Base-by-base conservation (phyloP, 2,113 vertebrate species). In the Phycodurus eques region DNA sequence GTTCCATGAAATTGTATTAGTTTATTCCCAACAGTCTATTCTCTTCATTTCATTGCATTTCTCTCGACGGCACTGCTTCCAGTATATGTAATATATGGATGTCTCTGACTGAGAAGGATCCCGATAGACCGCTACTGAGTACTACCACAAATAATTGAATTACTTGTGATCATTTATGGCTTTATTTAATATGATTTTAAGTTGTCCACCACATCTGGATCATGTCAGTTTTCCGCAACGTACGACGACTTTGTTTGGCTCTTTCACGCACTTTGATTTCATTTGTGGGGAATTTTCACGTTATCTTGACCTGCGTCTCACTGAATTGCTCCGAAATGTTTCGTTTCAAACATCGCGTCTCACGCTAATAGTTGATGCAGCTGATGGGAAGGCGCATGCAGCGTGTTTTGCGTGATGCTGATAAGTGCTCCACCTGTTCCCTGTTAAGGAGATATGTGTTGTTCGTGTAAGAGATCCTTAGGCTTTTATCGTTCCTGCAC, bases 131-230 rank as follows among this genome's bases (percentile, higher is more conserved):
- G n/a, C n/a, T n/a, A n/a, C 27, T 27, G 27, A 27, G 9, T 3
- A 56, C 15, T 56, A 56, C 11, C 19, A n/a, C 20, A 10, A 56
- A 56, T 56, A 56, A 56, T 56, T 56, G n/a, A 56, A 56, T 22
- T 22, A 22, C 54, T 22, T 56, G 20, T 22, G 54, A 56, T 11
- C 10, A 56, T 54, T 54, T 54, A 20, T 54, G 53, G 20, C 27
- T 19, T 54, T 9, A 8, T 69, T 39, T 6, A 39, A 39, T 15
- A 69, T 56, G 39, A 22, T 10, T 63, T 78, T 39, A 39, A 5
- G 31, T 61, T 61, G 14, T 17, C 27, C 14, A 15, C 62, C 77
- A 70, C 77, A 85, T 83, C 84, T 88, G 86, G 85, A 85, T 79
- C 72, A 63, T 67, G 73, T 87, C 78, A 81, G 51, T 5, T 27